Evolutionary conservation across 1,140 invertebrate species (phyloP), one percentile per base, ranked within the genome.

Genomic region (Drosophila eugracilis): DNA sequence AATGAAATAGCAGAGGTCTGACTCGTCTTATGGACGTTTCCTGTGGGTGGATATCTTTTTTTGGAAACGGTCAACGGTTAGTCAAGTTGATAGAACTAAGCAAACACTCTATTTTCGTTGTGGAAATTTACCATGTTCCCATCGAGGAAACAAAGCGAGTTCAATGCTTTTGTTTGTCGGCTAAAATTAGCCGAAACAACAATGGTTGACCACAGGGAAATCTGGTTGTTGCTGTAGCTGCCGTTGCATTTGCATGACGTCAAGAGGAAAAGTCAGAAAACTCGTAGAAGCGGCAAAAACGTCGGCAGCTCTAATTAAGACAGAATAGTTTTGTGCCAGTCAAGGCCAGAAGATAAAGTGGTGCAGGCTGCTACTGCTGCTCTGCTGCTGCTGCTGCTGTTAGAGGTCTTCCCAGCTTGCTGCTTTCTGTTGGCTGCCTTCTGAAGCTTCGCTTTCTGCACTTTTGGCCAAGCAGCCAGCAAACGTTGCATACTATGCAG

Each of bases 231-330:
- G 34, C 50, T 53, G 1, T 6, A 9, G 36, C 48, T 24, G 22
- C 22, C 28, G 21, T 21, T 70, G 72, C 72, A 74, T 50, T 80
- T 65, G 71, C 26, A 22, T 85, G 80, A 85, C 81, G 81, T 85
- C 81, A 85, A 77, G 55, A 41, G 28, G n/a, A 37, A 47, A 30
- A 24, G 22, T 42, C 21, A 10, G n/a, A 41, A 36, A 26, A 15
- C 19, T 42, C 21, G 48, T 5, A 19, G 19, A 21, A 28, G 15
- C 26, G 41, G 21, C 21, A 24, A 22, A 45, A 9, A 12, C 24
- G 55, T 5, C 32, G 66, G 26, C 42, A 45, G 47, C 50, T 57
- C 57, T 86, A 85, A 85, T 85, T 79, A 77, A 85, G 77, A 88
- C 62, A 70, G 74, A 86, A 60, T 65, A 71, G 66, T 70, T 58